These are phyloP conservation scores for Disparrhopalites patrizii DNA, from an alignment of 2,888 invertebrate species.

Conservation along the genomic window DNA sequence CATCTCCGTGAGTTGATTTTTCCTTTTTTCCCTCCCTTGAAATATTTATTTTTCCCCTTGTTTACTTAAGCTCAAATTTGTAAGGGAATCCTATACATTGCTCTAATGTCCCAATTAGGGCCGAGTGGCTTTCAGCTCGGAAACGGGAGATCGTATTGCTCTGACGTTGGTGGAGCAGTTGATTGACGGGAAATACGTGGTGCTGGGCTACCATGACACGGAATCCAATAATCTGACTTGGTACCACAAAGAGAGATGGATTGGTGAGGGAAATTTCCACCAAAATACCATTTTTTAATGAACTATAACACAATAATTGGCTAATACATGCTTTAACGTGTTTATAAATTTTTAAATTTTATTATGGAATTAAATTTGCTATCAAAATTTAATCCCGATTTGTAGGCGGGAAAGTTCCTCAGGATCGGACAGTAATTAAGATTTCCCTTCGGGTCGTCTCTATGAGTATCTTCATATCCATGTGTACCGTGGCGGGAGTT, in stretches of 20 bases:
- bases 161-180: conserved; percentile 97
- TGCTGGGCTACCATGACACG: conserved; percentile 93
- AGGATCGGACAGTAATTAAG: conserved; percentile 87
- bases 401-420: conserved; percentile 81
- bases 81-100: too few relatives aligned
- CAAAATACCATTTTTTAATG: too few relatives aligned
- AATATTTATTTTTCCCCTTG: background rate
- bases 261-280: conserved; percentile 64
- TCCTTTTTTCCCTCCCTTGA: background rate
- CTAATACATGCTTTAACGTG: too few relatives aligned
- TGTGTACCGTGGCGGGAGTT: conserved; percentile 83
- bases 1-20: conserved; percentile 79
- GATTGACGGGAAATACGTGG: conserved; percentile 87
- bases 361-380: too few relatives aligned
- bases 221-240: conserved; percentile 93
- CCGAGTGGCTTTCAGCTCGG: conserved; percentile 94
- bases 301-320: too few relatives aligned
- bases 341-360: too few relatives aligned
- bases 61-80: too few relatives aligned
- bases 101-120: too few relatives aligned
- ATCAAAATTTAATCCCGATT: background rate
- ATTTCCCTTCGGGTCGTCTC: conserved; percentile 81
- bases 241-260: conserved; percentile 87
- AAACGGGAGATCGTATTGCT: conserved; percentile 93
- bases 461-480: conserved; percentile 83